phyloP scores from a whole-genome alignment of 1,140 invertebrate genomes.

The Phymorhynchus buccinoides region DNA sequence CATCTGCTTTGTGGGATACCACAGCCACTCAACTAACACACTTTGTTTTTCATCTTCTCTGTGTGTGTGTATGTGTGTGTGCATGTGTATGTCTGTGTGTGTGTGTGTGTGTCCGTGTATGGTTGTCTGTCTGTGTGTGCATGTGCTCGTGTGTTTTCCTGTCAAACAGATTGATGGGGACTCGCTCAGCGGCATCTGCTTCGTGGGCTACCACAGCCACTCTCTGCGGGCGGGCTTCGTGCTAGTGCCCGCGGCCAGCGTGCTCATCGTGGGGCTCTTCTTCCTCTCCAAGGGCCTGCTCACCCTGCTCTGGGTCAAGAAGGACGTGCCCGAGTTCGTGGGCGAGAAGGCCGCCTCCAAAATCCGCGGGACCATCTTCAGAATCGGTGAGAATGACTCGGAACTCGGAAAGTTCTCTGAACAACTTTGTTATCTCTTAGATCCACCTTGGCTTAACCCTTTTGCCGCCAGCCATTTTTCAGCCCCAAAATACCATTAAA shows the following conservation, averaged over 20 bases:
- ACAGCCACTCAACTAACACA: no score
- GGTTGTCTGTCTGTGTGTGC: no score
- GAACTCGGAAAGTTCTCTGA: no score
- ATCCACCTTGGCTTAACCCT: no score
- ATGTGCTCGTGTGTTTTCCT: no score
- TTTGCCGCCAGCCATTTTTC: no score
- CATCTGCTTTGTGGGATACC: no score
- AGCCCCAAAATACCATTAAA: no score
- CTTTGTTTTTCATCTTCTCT: no score
- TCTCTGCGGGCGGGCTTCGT: constrained; percentile 81
- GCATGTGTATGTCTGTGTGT: no score
- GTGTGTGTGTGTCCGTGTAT: no score
- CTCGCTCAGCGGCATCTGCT: constrained; percentile 71
- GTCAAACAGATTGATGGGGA: constrained; percentile 70
- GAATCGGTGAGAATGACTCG: constrained; percentile 80
- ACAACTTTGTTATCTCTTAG: neutral
- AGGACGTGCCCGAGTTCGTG: constrained; percentile 86
- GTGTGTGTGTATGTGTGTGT: no score
- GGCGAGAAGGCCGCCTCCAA: constrained; percentile 85
- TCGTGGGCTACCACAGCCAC: constrained; percentile 67
- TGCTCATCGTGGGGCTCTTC: constrained; percentile 83
- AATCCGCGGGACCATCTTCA: constrained; percentile 86
- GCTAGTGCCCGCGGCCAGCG: constrained; percentile 83
- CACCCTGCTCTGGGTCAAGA: constrained; percentile 84
- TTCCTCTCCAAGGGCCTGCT: constrained; percentile 84